Evolutionary conservation across 64 coral and sea anemone species (phyloP), one percentile per base, ranked within the genome.

Genomic region (Trachythela sp.): DNA sequence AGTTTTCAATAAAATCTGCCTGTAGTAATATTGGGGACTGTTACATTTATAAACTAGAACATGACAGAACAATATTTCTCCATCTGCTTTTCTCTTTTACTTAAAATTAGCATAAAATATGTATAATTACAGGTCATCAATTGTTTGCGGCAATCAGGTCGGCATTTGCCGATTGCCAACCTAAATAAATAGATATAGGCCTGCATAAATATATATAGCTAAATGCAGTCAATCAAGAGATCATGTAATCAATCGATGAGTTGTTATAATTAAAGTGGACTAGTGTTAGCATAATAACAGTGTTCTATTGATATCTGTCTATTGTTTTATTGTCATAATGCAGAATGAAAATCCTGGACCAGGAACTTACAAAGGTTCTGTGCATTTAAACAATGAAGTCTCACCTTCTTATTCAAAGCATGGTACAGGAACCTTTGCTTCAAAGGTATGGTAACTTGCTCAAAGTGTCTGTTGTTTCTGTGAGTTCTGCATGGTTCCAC

Each of bases 341-440:
- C 67, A 97, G 95, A 92, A 84, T 89, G 72, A 88, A 36, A 99
- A 99, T 42, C 96, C 96, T 41, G 96, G 96, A 1, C 96, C 96
- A 39, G 96, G 91, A 54, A 90, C 86, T 26, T 99, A 99, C 86
- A 80, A 80, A 20, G 38, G 11, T 35, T 37, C 75, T 38, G 15
- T 30, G 15, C 20, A 13, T 80, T 9, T 13, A 5, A 80, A 13
- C 1, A 0, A 35, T 80, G 32, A 80, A 34, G 6, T 26, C 15
- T 80, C 75, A 2, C 75, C 75, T 35, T 94, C 93, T 9, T 94
- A 94, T 52, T 99, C 96, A 5, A 99, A 84, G 64, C 94, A 91
- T 68, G 96, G 96, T 15, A 93, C 83, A 84, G 96, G 96, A 76
- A 89, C 85, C 17, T 99, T 99, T 93, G 96, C 90, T 31, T 99